These are phyloP conservation scores for Drosophila kuntzei DNA, from an alignment of 2,888 invertebrate genomes.

Conservation along the genomic window DNA sequence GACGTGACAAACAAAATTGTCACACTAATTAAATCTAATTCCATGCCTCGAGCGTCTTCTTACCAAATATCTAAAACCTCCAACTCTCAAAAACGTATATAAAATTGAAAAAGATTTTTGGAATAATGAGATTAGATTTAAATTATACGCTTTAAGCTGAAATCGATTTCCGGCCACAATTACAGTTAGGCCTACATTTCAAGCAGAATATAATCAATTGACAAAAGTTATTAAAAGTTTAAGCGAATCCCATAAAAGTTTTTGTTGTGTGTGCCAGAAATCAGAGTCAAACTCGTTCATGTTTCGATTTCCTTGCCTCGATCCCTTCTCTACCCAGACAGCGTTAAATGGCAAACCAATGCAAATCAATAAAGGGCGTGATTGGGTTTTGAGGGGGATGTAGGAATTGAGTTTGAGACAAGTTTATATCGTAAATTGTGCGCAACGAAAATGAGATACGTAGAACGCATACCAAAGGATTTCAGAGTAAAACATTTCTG, in stretches of 20 bases:
- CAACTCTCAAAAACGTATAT: background rate
- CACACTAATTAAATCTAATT: conserved; percentile 69
- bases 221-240: conserved; percentile 81
- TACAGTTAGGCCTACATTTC: conserved; percentile 29
- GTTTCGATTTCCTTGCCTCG: conserved; percentile 31
- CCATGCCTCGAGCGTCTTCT: conserved; percentile 1
- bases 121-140: conserved; percentile 16
- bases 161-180: conserved; percentile 51
- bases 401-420: conserved; percentile 46
- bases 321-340: background rate
- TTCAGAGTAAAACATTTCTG: conserved; percentile 79
- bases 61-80: background rate
- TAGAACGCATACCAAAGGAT: conserved; percentile 78
- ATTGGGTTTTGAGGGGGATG: background rate
- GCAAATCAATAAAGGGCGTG: conserved; percentile 60
- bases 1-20: conserved; percentile 67
- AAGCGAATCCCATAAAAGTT: conserved; percentile 63
- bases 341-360: conserved; percentile 69
- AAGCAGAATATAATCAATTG: conserved; percentile 66
- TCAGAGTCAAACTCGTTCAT: conserved; percentile 69
- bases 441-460: conserved; percentile 81
- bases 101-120: conserved; percentile 1
- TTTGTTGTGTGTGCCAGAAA: conserved; percentile 55
- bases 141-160: conserved; percentile 48
- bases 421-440: conserved; percentile 80